phyloP scores from a whole-genome alignment of 1,140 invertebrate species.

The Apolygus lucorum region DNA sequence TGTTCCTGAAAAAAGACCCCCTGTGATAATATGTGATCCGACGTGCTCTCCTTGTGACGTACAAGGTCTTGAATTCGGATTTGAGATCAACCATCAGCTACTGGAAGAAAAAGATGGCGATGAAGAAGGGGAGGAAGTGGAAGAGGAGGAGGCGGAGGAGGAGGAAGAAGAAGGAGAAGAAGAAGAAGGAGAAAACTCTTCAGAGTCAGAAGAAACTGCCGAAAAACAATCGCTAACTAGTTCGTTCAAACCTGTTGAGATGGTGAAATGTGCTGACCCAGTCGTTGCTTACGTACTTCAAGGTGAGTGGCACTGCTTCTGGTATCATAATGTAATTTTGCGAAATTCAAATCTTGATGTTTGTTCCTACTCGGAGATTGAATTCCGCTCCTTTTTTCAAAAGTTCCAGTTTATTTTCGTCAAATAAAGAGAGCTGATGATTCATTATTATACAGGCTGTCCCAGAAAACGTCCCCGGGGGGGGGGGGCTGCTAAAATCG shows the following conservation, averaged over 20 bases:
- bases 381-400: no score
- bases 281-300: neutral
- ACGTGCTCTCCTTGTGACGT: neutral
- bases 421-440: no score
- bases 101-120: constrained; percentile 18
- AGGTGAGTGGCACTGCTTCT: neutral
- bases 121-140: neutral
- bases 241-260: neutral
- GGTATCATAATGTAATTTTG: no score
- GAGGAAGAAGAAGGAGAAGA: neutral
- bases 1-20: constrained; percentile 27
- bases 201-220: neutral
- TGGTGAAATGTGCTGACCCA: neutral
- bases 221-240: neutral
- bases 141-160: no score
- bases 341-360: no score
- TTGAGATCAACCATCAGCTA: constrained; percentile 32
- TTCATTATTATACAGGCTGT: no score
- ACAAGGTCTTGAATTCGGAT: constrained; percentile 31
- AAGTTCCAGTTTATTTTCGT: no score
- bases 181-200: neutral
- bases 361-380: no score
- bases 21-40: constrained; percentile 30
- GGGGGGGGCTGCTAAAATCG: no score
- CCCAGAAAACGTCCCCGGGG: no score